phyloP scores from a whole-genome alignment of 1,140 invertebrate genomes.

The Papilio polyxenes region DNA sequence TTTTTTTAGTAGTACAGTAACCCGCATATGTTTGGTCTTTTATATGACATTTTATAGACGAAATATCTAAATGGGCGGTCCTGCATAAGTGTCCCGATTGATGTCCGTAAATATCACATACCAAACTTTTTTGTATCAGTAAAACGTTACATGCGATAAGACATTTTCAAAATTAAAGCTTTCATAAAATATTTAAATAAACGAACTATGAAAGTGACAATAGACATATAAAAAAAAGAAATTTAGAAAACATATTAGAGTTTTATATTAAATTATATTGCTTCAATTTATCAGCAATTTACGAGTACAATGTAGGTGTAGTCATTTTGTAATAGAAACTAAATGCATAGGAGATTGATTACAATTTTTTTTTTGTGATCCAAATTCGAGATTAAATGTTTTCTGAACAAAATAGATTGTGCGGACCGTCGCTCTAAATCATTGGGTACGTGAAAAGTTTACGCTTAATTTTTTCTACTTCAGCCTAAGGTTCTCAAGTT shows the following conservation, averaged over 20 bases:
- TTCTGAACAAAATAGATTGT: constrained; percentile 60
- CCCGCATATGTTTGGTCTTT: not conserved
- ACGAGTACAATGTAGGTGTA: not conserved
- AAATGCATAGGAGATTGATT: constrained; percentile 51
- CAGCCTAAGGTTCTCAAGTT: constrained; percentile 54
- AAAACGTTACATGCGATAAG: not conserved
- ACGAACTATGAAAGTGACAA: not conserved
- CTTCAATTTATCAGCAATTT: not conserved
- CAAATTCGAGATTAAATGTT: constrained; percentile 61
- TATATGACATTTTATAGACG: not conserved
- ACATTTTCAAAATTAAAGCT: not conserved
- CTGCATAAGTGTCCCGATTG: not conserved
- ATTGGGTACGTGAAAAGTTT: constrained; percentile 67
- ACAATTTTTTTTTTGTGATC: constrained; percentile 47
- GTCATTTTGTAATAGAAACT: not conserved
- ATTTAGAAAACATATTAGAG: not conserved
- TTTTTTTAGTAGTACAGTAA: not conserved
- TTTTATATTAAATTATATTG: not conserved
- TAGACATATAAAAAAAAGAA: not conserved
- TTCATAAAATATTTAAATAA: not conserved
- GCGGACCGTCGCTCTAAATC: constrained; percentile 67
- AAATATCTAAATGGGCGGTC: not conserved
- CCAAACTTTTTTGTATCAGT: not conserved
- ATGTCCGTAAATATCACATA: not conserved
- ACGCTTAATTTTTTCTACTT: constrained; percentile 57